These are phyloP conservation scores for Leptobrachium leishanense DNA, from an alignment of 2,113 vertebrate genomes.

Conservation along the genomic window DNA sequence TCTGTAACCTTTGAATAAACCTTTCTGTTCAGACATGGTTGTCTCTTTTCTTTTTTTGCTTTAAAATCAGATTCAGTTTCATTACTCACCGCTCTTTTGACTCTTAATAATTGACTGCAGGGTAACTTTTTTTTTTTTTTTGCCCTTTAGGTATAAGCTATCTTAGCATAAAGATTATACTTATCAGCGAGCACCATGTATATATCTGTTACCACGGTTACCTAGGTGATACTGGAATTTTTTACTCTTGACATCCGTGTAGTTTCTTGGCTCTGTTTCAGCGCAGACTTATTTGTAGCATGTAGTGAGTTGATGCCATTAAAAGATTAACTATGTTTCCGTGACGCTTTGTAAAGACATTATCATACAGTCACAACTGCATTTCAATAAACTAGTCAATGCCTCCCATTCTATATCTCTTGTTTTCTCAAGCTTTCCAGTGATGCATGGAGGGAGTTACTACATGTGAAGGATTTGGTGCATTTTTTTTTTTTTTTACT, in stretches of 20 bases:
- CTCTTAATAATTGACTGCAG: slow-evolving; percentile 36
- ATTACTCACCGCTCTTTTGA: slow-evolving; percentile 40
- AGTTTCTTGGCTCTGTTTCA: slow-evolving; percentile 12
- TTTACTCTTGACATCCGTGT: slow-evolving; percentile 32
- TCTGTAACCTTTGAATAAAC: slow-evolving; percentile 40
- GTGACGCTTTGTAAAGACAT: slow-evolving; percentile 13
- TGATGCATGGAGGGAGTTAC: slow-evolving; percentile 21
- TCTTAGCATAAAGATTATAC: slow-evolving; percentile 45
- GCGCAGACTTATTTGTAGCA: slow-evolving; percentile 37
- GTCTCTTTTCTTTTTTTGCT: slow-evolving; percentile 27
- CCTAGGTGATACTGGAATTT: slow-evolving; percentile 30
- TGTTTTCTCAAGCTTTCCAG: not conserved
- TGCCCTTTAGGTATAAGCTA: slow-evolving; percentile 40
- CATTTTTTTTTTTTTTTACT: not conserved
- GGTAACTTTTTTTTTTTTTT: slow-evolving; percentile 1
- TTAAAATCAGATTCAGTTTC: slow-evolving; percentile 33
- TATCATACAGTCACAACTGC: slow-evolving; percentile 28
- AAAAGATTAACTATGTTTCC: slow-evolving; percentile 45
- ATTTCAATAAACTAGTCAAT: slow-evolving; percentile 35
- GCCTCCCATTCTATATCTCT: slow-evolving; percentile 2
- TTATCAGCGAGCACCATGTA: slow-evolving; percentile 40
- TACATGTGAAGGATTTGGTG: slow-evolving; percentile 6
- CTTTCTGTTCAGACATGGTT: slow-evolving; percentile 26
- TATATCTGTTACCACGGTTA: slow-evolving; percentile 45
- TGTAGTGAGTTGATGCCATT: slow-evolving; percentile 42